A percentile compares a stretch with the other conserved stretches of the same genome.
Evolutionary conservation across 2,888 invertebrate species (phyloP).

Genomic region (Cantharis flavilabris): DNA sequence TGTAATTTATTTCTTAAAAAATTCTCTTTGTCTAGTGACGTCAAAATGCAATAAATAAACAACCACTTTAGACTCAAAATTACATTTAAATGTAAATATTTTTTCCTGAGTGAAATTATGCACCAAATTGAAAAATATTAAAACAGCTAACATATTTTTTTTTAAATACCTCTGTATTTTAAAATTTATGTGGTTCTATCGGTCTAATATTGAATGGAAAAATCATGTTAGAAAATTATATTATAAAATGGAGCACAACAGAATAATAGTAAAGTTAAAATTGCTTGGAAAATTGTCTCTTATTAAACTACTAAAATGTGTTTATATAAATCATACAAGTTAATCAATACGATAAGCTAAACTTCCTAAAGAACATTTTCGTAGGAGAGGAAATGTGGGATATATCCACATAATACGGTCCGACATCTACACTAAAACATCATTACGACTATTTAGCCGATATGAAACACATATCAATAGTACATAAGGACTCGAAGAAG

Average conservation of each 20-base stretch:
- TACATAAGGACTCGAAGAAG: slow-evolving; percentile 39
- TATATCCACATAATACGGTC: slow-evolving; percentile 50
- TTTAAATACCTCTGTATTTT: no score
- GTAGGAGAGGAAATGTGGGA: slow-evolving; percentile 45
- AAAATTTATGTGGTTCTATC: no score
- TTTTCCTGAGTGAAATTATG: no score
- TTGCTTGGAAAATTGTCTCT: neutral
- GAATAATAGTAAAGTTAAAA: neutral
- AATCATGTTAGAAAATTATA: neutral
- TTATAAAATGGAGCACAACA: neutral
- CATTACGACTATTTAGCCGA: slow-evolving; percentile 48
- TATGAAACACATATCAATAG: slow-evolving; percentile 36
- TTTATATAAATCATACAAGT: slow-evolving; percentile 44
- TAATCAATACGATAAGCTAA: slow-evolving; percentile 52
- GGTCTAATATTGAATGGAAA: neutral
- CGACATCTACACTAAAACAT: slow-evolving; percentile 52
- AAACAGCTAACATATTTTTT: no score
- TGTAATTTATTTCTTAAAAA: no score
- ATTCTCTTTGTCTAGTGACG: no score
- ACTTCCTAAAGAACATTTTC: slow-evolving; percentile 24
- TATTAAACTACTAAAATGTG: slow-evolving; percentile 40
- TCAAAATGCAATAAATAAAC: no score
- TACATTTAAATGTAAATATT: no score
- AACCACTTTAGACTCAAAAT: no score
- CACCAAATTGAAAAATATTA: no score